Evolutionary conservation across 2,888 invertebrate species (phyloP).

Genomic region (Eilema depressum): DNA sequence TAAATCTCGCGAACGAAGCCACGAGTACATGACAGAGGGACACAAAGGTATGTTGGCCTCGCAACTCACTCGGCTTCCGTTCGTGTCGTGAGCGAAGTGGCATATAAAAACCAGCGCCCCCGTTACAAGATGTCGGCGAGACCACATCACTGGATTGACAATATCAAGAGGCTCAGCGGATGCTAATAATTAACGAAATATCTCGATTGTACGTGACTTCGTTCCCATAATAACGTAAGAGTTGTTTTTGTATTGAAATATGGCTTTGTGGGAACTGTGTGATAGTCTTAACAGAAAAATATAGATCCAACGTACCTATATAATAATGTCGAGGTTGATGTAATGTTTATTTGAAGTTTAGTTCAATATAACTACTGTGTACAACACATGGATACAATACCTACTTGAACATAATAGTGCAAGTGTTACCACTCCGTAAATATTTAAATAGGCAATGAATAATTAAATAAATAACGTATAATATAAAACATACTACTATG

Average conservation of each 20-base stretch:
- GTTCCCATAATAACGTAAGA: constrained; percentile 26
- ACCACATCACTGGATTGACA: constrained; percentile 34
- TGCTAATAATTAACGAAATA: constrained; percentile 60
- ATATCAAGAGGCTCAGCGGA: constrained; percentile 42
- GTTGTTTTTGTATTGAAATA: constrained; percentile 42
- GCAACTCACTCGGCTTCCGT: constrained; percentile 65
- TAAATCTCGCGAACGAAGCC: constrained; percentile 58
- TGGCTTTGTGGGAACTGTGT: constrained; percentile 30
- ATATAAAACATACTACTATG: background rate
- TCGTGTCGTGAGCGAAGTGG: constrained; percentile 63
- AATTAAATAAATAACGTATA: background rate
- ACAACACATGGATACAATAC: background rate
- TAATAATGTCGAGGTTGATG: constrained; percentile 11
- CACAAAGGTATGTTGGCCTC: constrained; percentile 46
- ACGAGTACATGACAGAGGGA: constrained; percentile 56
- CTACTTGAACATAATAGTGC: background rate
- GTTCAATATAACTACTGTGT: background rate
- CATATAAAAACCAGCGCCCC: constrained; percentile 70
- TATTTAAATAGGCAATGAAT: background rate
- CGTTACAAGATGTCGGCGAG: constrained; percentile 55
- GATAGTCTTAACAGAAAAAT: constrained; percentile 29
- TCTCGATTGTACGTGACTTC: constrained; percentile 51
- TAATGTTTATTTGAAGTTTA: background rate
- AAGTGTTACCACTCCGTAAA: background rate
- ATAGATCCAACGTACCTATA: constrained; percentile 18